Base-by-base conservation (phyloP, 2,797 vertebrate genomes). In the Clarias pachynema region DNA sequence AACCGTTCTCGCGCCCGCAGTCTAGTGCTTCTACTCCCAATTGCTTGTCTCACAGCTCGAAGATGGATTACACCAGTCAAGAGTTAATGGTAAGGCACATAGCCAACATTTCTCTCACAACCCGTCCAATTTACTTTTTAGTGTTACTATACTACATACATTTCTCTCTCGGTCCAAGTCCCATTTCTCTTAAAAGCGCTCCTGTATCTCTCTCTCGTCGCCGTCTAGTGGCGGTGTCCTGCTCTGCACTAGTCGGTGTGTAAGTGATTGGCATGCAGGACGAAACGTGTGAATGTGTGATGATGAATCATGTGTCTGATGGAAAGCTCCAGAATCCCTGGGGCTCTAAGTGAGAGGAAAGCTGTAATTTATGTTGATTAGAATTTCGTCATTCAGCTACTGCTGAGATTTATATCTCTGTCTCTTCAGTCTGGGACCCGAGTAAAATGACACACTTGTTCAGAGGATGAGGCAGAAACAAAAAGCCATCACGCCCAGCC, bases 321-420 rank as follows among this genome's bases (percentile, higher is more conserved):
- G 1, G 75, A 57, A 77, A 68, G 44, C 31, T 79, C n/a, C 34
- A 70, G 84, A 8, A 26, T 15, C 34, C 37, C 66, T 26, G 4
- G 68, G 56, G 12, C 15, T 77, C 34, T 26, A 15, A 31, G 56
- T 63, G 20, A 79, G 74, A 83, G 53, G 34, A 72, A 79, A 79
- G 77, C 78, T 85, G 18, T 37, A 63, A 80, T 80, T 85, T 81
- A 63, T 70, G 70, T 49, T 85, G 68, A 81, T 81, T 56, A 81
- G 66, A 65, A 26, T 29, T 53, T 85, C 56, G 24, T 80, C 73
- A 59, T 66, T 79, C 65, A 44, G 65, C 74, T 44, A 26, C 63
- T 59, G 20, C 53, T 37, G 63, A 68, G 73, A 22, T 70, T 84
- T 65, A 84, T 44, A n/a, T 44, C 49, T 79, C 74, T 68, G 44